A percentile compares a stretch with the other conserved stretches of the same genome.
These are phyloP conservation scores for Felis catus DNA, from an alignment of 2,113 vertebrate genomes.

Conservation along the genomic window DNA sequence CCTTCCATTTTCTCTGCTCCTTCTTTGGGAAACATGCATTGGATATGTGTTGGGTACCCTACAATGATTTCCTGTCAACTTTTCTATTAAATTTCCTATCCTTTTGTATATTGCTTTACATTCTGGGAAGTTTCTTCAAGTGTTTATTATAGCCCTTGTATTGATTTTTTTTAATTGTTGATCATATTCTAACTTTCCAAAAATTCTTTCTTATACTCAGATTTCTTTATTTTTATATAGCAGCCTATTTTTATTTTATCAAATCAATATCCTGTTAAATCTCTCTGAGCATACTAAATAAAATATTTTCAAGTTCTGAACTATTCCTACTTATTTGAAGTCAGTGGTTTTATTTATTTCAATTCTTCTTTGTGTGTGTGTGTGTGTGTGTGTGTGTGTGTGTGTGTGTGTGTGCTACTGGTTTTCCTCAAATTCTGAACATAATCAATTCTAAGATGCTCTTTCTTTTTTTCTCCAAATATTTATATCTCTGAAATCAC, in stretches of 20 bases:
- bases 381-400: not conserved
- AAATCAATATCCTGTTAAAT: not conserved
- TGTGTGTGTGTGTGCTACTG: not conserved
- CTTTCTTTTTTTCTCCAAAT: not conserved
- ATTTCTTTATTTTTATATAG: slow-evolving; percentile 19
- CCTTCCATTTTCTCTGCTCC: not conserved
- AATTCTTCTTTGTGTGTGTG: not conserved
- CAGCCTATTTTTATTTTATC: not conserved
- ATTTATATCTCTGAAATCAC: not conserved
- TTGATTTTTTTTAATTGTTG: not conserved
- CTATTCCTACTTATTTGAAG: not conserved
- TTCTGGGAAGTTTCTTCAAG: not conserved
- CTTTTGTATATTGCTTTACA: not conserved
- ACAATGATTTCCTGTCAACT: not conserved
- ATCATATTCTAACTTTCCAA: not conserved
- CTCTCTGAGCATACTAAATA: not conserved
- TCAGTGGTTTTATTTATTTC: not conserved
- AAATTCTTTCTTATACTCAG: not conserved
- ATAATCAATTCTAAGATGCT: not conserved
- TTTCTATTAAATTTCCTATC: not conserved
- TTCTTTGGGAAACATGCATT: not conserved
- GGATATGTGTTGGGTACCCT: not conserved
- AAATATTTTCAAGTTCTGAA: slow-evolving; percentile 34
- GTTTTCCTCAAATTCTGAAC: slow-evolving; percentile 31
- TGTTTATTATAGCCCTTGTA: not conserved